Percentiles rank a stretch among this genome's conserved stretches.
Evolutionary conservation across 2,113 vertebrate genomes (phyloP).

Genomic region (Myotis brandtii): DNA sequence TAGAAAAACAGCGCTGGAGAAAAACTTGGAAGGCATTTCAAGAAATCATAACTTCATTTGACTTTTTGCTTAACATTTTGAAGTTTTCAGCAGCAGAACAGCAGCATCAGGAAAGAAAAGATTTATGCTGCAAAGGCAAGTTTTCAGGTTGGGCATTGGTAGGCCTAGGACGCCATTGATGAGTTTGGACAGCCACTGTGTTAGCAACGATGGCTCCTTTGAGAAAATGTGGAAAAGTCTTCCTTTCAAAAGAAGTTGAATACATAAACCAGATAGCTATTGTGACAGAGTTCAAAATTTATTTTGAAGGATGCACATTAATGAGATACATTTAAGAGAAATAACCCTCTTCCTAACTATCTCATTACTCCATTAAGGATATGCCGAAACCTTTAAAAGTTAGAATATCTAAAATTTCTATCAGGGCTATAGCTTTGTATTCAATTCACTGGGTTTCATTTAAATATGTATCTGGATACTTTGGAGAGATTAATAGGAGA

Average conservation of each 20-base stretch:
- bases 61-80: constrained; percentile 48
- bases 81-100: not conserved
- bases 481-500: not conserved
- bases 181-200: not conserved
- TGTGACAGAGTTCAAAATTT: constrained; percentile 48
- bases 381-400: constrained; percentile 11
- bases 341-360: not conserved
- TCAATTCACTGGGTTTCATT: not conserved
- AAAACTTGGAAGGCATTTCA: constrained; percentile 14
- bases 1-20: not conserved
- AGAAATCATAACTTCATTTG: constrained; percentile 36
- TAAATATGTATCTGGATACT: not conserved
- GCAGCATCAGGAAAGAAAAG: rapidly evolving
- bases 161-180: not conserved
- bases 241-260: constrained; percentile 26
- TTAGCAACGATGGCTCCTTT: rapidly evolving
- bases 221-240: constrained; percentile 3
- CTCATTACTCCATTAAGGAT: not conserved
- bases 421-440: not conserved
- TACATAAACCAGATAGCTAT: not conserved
- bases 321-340: constrained; percentile 61
- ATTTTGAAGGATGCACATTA: constrained; percentile 48
- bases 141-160: rapidly evolving
- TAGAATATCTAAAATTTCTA: not conserved
- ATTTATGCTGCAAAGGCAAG: rapidly evolving